These are phyloP conservation scores for Suncus etruscus DNA, from an alignment of 2,113 vertebrate species.

Conservation along the genomic window DNA sequence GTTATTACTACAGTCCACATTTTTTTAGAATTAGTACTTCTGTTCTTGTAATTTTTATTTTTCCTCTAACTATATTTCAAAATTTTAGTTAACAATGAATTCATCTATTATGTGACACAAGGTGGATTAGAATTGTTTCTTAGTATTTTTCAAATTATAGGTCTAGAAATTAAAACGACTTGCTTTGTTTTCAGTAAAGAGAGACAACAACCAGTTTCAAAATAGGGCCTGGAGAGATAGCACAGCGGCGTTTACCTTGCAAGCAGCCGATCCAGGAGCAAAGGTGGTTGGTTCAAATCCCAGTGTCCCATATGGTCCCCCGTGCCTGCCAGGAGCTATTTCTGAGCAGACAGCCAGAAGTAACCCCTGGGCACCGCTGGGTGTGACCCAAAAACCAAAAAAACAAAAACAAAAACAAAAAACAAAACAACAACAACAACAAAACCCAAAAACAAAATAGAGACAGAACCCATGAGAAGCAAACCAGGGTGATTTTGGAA, in stretches of 20 bases:
- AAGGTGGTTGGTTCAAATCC: no score
- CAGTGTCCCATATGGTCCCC: no score
- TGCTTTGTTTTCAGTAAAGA: neutral
- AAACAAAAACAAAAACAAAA: no score
- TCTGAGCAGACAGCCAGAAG: no score
- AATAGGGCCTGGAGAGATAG: no score
- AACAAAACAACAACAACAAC: no score
- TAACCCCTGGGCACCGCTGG: no score
- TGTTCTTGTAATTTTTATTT: neutral
- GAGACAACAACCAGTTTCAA: neutral
- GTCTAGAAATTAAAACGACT: neutral
- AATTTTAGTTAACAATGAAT: neutral
- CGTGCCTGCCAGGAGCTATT: no score
- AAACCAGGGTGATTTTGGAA: neutral
- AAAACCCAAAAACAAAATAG: no score
- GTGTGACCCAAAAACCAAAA: no score
- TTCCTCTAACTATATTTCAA: neutral
- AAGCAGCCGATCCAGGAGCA: no score
- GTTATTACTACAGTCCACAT: neutral
- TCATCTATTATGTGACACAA: neutral
- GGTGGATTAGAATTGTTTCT: neutral
- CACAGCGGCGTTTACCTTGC: no score
- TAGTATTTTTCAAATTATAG: constrained; percentile 15
- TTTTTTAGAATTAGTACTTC: neutral
- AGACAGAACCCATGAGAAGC: neutral